Conservation (phyloP, 35 echinoderm and acorn worm genomes). For the Apostichopus japonicus region DNA sequence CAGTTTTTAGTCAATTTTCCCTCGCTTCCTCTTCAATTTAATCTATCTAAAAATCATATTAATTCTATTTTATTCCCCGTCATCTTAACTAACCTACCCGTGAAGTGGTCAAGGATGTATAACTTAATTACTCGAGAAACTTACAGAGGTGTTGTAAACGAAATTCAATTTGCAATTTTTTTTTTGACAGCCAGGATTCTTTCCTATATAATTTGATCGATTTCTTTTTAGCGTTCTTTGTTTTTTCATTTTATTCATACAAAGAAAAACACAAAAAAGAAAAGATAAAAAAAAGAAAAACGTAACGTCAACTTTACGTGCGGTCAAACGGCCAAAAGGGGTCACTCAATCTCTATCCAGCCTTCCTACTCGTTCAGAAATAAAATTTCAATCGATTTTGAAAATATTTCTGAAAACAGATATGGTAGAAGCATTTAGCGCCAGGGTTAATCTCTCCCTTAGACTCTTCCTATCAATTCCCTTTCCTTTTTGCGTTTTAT, state of each 20-base stretch:
- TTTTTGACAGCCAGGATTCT: background rate
- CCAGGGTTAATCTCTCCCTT: too few relatives aligned
- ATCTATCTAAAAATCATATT: background rate
- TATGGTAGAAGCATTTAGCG: too few relatives aligned
- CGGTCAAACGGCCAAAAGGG: conserved; percentile 5
- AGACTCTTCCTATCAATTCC: too few relatives aligned
- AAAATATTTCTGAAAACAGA: background rate
- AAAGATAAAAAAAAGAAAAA: background rate
- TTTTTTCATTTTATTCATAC: background rate
- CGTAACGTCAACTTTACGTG: background rate
- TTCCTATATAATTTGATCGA: background rate
- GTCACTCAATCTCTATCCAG: background rate
- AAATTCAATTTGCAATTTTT: conserved; percentile 1
- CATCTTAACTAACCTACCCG: background rate
- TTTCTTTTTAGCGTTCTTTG: background rate
- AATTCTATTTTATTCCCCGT: background rate
- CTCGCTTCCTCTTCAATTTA: background rate
- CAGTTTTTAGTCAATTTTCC: background rate
- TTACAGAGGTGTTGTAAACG: conserved; percentile 13
- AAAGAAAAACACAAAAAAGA: too few relatives aligned
- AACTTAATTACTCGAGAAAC: background rate
- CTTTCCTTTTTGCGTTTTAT: background rate
- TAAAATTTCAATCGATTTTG: conserved; percentile 31
- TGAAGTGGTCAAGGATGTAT: background rate
- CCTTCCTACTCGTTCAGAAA: background rate